A percentile compares a stretch with the other conserved stretches of the same genome.
These are phyloP conservation scores for Synodontis membranacea DNA, from an alignment of 2,113 vertebrate species.

Conservation along the genomic window DNA sequence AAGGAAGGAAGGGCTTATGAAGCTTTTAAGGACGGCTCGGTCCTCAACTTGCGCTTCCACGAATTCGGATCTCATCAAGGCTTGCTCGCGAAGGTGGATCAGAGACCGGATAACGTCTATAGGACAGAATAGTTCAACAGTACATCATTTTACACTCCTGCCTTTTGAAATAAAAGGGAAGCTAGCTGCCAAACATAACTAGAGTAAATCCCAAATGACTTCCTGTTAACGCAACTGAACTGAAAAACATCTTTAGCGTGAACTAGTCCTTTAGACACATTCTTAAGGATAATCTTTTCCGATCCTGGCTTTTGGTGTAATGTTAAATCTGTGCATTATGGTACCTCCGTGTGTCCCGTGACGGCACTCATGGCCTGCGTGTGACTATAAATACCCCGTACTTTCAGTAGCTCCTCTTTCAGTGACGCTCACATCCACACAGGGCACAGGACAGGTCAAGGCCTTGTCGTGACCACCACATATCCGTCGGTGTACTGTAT, in stretches of 20 bases:
- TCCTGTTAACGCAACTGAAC: neutral
- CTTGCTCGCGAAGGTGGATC: too few species aligned
- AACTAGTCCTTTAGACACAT: neutral
- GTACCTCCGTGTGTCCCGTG: neutral
- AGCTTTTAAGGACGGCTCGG: too few species aligned
- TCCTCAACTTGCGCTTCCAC: too few species aligned
- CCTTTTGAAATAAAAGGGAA: neutral
- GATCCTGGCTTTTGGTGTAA: neutral
- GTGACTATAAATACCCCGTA: slow-evolving; percentile 63
- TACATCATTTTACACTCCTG: neutral
- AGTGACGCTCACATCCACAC: slow-evolving; percentile 17
- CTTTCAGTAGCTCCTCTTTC: slow-evolving; percentile 46
- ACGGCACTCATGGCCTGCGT: slow-evolving; percentile 30
- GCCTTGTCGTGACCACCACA: neutral
- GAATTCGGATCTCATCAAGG: too few species aligned
- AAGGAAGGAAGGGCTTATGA: too few species aligned
- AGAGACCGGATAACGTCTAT: too few species aligned
- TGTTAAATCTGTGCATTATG: neutral
- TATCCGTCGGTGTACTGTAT: too few species aligned
- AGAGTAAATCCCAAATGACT: neutral
- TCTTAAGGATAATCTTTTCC: neutral
- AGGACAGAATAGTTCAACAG: too few species aligned
- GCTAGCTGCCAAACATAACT: neutral
- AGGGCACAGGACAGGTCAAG: neutral
- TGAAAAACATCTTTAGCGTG: neutral